phyloP scores from a whole-genome alignment of 2,888 invertebrate genomes.

The Eumerus sabulonum region DNA sequence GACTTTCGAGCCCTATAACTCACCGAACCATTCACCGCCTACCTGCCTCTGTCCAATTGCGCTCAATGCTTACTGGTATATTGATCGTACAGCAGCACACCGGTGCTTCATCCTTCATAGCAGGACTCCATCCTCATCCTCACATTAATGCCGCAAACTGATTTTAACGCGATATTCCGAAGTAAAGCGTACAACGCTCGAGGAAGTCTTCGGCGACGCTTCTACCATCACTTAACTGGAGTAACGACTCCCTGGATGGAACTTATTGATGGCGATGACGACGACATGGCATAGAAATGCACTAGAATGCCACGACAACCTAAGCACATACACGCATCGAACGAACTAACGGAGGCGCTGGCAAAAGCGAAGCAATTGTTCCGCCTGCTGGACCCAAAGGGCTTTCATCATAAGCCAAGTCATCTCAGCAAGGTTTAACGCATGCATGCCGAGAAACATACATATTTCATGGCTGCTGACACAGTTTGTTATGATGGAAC shows the following conservation, averaged over 20 bases:
- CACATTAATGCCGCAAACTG: conserved; percentile 33
- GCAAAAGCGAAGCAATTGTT: conserved; percentile 52
- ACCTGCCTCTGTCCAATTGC: conserved; percentile 34
- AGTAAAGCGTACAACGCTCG: conserved; percentile 24
- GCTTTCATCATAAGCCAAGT: conserved; percentile 30
- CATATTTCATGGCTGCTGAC: conserved; percentile 64
- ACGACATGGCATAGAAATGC: conserved; percentile 37
- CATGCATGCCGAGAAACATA: conserved; percentile 56
- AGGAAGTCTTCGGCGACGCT: conserved; percentile 43
- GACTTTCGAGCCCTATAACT: conserved; percentile 44
- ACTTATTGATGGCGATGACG: conserved; percentile 33
- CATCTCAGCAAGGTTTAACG: conserved; percentile 44
- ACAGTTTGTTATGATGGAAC: conserved; percentile 44
- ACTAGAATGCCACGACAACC: conserved; percentile 55
- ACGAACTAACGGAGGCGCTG: conserved; percentile 7
- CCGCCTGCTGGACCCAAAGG: conserved; percentile 63
- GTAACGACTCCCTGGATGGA: conserved; percentile 46
- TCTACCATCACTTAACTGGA: conserved; percentile 35
- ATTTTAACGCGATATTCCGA: conserved; percentile 63
- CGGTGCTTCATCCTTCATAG: conserved; percentile 59
- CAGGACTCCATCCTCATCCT: conserved; percentile 18
- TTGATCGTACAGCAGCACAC: conserved; percentile 51
- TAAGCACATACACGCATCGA: conserved; percentile 26
- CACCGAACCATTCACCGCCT: conserved; percentile 24
- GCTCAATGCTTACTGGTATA: conserved; percentile 20